Percentiles rank a stretch among this genome's conserved stretches.
phyloP scores from a whole-genome alignment of 2,113 vertebrate genomes.

The Trichomycterus rosablanca region DNA sequence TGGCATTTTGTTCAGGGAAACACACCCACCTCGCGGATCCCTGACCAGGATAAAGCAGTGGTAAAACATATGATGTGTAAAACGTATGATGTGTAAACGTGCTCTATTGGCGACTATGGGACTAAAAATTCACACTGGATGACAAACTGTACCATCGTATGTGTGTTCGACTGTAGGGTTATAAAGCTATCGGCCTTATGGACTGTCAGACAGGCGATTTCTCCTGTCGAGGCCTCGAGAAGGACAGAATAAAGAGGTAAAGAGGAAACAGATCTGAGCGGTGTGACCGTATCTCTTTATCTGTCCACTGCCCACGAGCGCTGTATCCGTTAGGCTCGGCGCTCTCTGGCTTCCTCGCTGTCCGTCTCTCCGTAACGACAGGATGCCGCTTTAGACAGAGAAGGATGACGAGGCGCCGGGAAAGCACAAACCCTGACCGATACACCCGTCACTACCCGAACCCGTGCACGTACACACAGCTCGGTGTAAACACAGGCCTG shows the following conservation, averaged over 20 bases:
- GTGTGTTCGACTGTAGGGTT: no score
- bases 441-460: constrained; percentile 17
- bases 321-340: constrained; percentile 20
- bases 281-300: constrained; percentile 12
- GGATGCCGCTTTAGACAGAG: constrained; percentile 11
- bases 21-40: no score
- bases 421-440: constrained; percentile 22
- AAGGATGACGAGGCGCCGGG: constrained; percentile 27
- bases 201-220: no score
- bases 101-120: no score
- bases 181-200: no score
- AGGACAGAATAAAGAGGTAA: constrained; percentile 38
- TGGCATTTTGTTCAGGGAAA: no score
- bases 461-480: constrained; percentile 9
- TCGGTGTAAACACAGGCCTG: constrained; percentile 10
- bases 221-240: neutral
- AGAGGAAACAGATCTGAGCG: constrained; percentile 9
- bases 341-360: neutral
- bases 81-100: no score
- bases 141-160: no score
- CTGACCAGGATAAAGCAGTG: no score
- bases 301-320: constrained; percentile 7
- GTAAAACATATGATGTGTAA: no score
- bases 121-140: no score
- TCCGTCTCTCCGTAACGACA: constrained; percentile 7